phyloP scores from a whole-genome alignment of 2,797 vertebrate species.

The Aselliscus stoliczkanus region DNA sequence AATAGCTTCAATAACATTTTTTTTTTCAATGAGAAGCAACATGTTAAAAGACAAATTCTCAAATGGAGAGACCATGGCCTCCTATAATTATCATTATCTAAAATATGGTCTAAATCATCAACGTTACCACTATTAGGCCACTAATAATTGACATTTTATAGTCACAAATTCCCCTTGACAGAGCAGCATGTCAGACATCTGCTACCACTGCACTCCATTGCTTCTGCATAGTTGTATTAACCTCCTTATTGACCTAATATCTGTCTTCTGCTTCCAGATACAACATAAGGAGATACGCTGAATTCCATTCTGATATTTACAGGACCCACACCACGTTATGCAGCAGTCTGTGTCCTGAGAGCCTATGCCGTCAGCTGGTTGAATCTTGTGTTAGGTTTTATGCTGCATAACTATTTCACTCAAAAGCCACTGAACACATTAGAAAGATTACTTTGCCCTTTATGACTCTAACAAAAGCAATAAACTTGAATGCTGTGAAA shows the following conservation, averaged over 20 bases:
- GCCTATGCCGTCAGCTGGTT: neutral
- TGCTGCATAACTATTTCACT: conserved; percentile 24
- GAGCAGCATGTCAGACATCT: conserved; percentile 51
- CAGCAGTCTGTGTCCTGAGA: neutral
- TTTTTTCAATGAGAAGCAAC: neutral
- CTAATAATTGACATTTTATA: conserved; percentile 58
- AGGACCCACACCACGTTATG: neutral
- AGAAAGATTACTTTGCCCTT: conserved; percentile 58
- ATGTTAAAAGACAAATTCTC: conserved; percentile 27
- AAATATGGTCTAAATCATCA: conserved; percentile 20
- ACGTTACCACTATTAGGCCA: conserved; percentile 31
- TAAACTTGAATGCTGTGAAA: conserved; percentile 23
- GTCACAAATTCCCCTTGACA: conserved; percentile 56
- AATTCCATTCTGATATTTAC: neutral
- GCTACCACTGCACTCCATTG: conserved; percentile 41
- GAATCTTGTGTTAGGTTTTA: conserved; percentile 29
- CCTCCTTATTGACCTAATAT: conserved; percentile 45
- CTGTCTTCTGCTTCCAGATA: conserved; percentile 25
- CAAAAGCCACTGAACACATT: conserved; percentile 46
- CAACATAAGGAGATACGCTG: neutral
- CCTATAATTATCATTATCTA: conserved; percentile 7
- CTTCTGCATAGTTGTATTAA: conserved; percentile 46
- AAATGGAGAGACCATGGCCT: neutral
- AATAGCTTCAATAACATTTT: neutral
- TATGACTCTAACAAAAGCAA: conserved; percentile 51